phyloP scores from a whole-genome alignment of 2,888 invertebrate species.

The Patella pellucida region DNA sequence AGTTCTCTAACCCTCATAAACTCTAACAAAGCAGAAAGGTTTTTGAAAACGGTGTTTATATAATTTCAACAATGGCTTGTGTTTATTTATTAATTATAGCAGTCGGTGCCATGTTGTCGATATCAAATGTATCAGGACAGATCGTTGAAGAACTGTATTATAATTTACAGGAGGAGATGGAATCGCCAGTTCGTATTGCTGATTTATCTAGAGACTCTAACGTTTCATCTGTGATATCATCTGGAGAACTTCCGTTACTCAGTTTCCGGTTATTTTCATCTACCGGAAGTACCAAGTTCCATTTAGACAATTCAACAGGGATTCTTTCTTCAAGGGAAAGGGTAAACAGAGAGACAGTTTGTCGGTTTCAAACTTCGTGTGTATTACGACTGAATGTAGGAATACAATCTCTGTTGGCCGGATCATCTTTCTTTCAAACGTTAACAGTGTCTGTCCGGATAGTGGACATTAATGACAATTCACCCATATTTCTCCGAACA shows the following conservation, averaged over 20 bases:
- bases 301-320: background rate
- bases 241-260: background rate
- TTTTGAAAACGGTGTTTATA: too few species aligned
- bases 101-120: too few species aligned
- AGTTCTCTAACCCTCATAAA: too few species aligned
- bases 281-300: background rate
- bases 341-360: background rate
- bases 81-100: too few species aligned
- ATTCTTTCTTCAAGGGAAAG: background rate
- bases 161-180: background rate
- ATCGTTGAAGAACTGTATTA: background rate
- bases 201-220: background rate
- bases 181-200: background rate
- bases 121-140: too few species aligned
- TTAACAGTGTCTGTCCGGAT: background rate
- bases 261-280: background rate
- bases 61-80: too few species aligned
- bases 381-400: background rate
- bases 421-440: slow-evolving; percentile 1
- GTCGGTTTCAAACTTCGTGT: background rate
- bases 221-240: background rate
- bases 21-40: too few species aligned
- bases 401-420: background rate
- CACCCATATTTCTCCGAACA: background rate
- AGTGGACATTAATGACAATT: background rate